phyloP scores from a whole-genome alignment of 2,797 vertebrate species.

The Xenopus petersii region DNA sequence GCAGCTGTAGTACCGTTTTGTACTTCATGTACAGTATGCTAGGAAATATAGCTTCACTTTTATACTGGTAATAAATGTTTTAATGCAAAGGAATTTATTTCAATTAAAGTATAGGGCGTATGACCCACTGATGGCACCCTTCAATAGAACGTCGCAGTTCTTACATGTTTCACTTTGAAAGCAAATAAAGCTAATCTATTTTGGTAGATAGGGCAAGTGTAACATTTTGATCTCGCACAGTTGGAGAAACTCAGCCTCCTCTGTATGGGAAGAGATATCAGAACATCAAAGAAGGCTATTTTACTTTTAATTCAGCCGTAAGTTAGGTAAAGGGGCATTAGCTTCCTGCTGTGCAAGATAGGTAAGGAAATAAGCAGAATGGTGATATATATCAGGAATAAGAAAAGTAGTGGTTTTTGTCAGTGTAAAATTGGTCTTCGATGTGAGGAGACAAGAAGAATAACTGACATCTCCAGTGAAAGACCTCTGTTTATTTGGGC shows the following conservation, averaged over 20 bases:
- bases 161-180: slow-evolving; percentile 51
- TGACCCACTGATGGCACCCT: slow-evolving; percentile 31
- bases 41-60: slow-evolving; percentile 7
- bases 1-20: slow-evolving; percentile 7
- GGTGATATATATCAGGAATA: slow-evolving; percentile 50
- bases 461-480: too few species aligned
- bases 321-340: slow-evolving; percentile 51
- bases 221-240: slow-evolving; percentile 61
- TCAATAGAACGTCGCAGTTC: slow-evolving; percentile 20
- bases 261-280: slow-evolving; percentile 54
- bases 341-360: slow-evolving; percentile 56
- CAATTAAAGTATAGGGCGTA: slow-evolving; percentile 38
- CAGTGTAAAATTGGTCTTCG: neutral
- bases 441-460: neutral
- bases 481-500: too few species aligned
- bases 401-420: slow-evolving; percentile 26
- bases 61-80: neutral
- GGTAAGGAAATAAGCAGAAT: slow-evolving; percentile 55
- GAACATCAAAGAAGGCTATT: slow-evolving; percentile 58
- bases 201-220: slow-evolving; percentile 56
- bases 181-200: slow-evolving; percentile 53
- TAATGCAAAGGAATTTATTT: slow-evolving; percentile 44
- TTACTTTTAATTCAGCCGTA: slow-evolving; percentile 57
- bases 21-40: slow-evolving; percentile 7
- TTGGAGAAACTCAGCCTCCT: slow-evolving; percentile 58